These are phyloP conservation scores for Mormyrus iriodes DNA, from an alignment of 2,113 vertebrate species.

Conservation along the genomic window DNA sequence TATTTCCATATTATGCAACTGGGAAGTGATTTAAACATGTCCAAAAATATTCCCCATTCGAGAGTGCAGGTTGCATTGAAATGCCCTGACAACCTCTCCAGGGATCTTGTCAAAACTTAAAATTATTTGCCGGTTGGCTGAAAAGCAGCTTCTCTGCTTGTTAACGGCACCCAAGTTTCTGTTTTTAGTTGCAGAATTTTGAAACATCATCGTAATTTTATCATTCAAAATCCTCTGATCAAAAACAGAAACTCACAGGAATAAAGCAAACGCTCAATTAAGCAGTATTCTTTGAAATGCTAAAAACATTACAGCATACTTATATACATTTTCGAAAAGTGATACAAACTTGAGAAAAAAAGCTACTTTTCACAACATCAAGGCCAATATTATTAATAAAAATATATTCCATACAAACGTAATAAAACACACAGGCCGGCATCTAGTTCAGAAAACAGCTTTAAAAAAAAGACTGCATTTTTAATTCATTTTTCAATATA, in stretches of 20 bases:
- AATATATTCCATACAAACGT: neutral
- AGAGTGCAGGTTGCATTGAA: neutral
- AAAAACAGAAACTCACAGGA: neutral
- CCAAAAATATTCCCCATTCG: neutral
- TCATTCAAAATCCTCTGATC: neutral
- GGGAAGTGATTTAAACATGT: neutral
- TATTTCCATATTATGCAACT: neutral
- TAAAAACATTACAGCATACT: neutral
- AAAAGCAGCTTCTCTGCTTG: neutral
- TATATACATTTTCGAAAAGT: neutral
- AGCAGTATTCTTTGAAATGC: neutral
- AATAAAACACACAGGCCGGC: neutral
- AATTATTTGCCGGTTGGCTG: neutral
- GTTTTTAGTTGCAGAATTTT: neutral
- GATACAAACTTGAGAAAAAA: neutral
- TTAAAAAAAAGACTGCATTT: neutral
- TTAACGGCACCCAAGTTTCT: neutral
- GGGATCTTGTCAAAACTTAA: constrained; percentile 7
- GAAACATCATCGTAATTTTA: neutral
- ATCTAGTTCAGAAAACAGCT: neutral
- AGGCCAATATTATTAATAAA: neutral
- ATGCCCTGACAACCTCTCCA: constrained; percentile 7
- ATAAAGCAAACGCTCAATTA: neutral
- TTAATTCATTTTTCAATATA: neutral
- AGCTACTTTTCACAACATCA: neutral